Percentiles rank a stretch among this genome's conserved stretches.
These are phyloP conservation scores for Cheilosia grossa DNA, from an alignment of 2,888 invertebrate genomes.

Conservation along the genomic window DNA sequence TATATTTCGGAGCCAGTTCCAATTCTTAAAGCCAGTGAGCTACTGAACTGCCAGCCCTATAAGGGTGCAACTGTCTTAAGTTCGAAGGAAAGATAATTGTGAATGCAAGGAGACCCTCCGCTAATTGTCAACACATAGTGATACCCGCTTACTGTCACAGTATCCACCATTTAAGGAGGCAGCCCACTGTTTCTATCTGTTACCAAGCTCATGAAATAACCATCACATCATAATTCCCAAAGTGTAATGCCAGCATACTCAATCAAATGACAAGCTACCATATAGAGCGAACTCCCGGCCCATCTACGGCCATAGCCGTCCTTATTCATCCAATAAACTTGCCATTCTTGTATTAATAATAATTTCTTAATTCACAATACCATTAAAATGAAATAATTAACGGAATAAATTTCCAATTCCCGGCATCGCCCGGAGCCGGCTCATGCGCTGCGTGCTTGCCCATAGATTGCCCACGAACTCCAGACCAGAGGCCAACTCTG, in stretches of 20 bases:
- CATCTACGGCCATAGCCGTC: constrained; percentile 19
- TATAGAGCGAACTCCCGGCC: constrained; percentile 1
- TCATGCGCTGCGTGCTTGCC: constrained; percentile 4
- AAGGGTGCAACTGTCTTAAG: too few relatives aligned
- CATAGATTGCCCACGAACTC: constrained; percentile 11
- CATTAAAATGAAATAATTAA: constrained; percentile 61
- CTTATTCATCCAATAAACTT: constrained; percentile 57
- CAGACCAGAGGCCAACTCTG: constrained; percentile 35
- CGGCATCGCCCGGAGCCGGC: constrained; percentile 30
- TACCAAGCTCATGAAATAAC: too few relatives aligned
- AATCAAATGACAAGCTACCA: constrained; percentile 36
- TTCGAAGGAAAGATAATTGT: too few relatives aligned
- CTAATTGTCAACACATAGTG: too few relatives aligned
- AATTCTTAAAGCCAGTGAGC: too few relatives aligned
- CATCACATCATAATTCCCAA: constrained; percentile 19
- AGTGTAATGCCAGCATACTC: constrained; percentile 1
- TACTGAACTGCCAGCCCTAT: too few relatives aligned
- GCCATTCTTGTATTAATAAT: constrained; percentile 39
- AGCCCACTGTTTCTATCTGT: too few relatives aligned
- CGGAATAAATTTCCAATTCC: constrained; percentile 53
- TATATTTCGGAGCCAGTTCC: too few relatives aligned
- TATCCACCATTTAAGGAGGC: too few relatives aligned
- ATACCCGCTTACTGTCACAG: too few relatives aligned
- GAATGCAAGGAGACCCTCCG: too few relatives aligned
- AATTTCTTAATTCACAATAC: constrained; percentile 68